Conservation (phyloP, 2,888 invertebrate genomes). For the Ectemnius lituratus region DNA sequence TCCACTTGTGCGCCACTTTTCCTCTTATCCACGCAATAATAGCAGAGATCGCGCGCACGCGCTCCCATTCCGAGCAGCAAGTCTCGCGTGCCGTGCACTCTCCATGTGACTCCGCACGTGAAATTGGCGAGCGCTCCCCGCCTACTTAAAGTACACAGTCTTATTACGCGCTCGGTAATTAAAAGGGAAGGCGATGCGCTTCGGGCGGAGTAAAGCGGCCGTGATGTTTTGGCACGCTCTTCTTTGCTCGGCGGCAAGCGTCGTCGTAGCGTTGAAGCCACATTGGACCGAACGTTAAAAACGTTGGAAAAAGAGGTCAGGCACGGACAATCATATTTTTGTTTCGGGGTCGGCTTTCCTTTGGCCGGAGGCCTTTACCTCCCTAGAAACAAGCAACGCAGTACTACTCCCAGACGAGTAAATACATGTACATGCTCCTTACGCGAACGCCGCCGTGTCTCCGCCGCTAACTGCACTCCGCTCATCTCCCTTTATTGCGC, state of each 20-base stretch:
- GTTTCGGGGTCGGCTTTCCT: slow-evolving; percentile 16
- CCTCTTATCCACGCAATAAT: slow-evolving; percentile 23
- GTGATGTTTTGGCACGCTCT: no score
- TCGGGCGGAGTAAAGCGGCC: no score
- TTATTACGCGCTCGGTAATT: no score
- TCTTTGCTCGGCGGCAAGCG: no score
- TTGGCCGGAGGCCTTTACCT: slow-evolving; percentile 19
- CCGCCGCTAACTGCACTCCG: not conserved
- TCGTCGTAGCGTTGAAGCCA: no score
- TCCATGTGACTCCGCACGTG: no score
- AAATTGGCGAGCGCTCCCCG: no score
- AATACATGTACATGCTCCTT: not conserved
- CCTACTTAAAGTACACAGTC: no score
- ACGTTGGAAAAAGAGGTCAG: not conserved
- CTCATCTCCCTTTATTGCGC: slow-evolving; percentile 40
- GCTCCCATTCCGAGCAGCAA: no score
- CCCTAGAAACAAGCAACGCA: slow-evolving; percentile 16
- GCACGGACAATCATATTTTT: slow-evolving; percentile 27
- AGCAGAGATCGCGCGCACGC: not conserved
- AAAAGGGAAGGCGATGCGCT: no score
- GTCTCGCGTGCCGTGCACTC: not conserved
- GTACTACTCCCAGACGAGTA: not conserved
- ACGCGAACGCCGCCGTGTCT: not conserved
- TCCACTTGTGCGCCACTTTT: slow-evolving; percentile 29
- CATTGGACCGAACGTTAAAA: no score